Evolutionary conservation across 1,140 invertebrate genomes (phyloP).

Genomic region (Euura saliciscinereae): DNA sequence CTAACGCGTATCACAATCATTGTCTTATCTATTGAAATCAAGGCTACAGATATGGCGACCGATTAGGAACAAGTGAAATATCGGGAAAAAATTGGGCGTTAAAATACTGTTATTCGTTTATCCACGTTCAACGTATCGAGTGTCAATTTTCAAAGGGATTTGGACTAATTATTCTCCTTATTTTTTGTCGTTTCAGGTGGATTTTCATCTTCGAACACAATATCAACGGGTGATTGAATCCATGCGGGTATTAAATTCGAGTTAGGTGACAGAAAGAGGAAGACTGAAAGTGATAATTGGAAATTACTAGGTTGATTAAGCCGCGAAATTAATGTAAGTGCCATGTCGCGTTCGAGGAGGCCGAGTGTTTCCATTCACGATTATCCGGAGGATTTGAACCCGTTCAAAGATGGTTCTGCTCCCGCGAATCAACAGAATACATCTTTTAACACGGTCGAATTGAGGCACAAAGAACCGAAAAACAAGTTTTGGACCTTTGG

Average conservation of each 20-base stretch:
- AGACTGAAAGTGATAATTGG: not conserved
- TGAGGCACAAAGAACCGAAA: conserved; percentile 45
- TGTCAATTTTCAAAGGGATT: too few relatives aligned
- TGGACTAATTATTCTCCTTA: too few relatives aligned
- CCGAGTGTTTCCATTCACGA: conserved; percentile 63
- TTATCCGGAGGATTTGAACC: conserved; percentile 76
- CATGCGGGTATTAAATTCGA: too few relatives aligned
- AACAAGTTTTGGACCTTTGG: conserved; percentile 55
- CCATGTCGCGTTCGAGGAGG: conserved; percentile 47
- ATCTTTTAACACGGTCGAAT: conserved; percentile 25
- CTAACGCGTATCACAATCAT: not conserved
- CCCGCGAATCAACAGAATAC: conserved; percentile 28
- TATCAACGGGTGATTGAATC: too few relatives aligned
- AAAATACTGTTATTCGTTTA: too few relatives aligned
- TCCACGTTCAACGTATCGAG: too few relatives aligned
- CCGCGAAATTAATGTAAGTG: conserved; percentile 20
- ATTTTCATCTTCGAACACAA: too few relatives aligned
- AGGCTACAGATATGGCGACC: conserved; percentile 13
- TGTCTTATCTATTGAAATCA: conserved; percentile 22
- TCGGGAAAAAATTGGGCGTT: not conserved
- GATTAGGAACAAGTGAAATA: conserved; percentile 9
- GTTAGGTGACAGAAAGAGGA: too few relatives aligned
- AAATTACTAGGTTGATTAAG: not conserved
- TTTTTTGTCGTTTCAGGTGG: too few relatives aligned
- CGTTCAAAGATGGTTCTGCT: conserved; percentile 69